Base-by-base conservation (phyloP, 2,113 vertebrate species). In the Microtus ochrogaster region DNA sequence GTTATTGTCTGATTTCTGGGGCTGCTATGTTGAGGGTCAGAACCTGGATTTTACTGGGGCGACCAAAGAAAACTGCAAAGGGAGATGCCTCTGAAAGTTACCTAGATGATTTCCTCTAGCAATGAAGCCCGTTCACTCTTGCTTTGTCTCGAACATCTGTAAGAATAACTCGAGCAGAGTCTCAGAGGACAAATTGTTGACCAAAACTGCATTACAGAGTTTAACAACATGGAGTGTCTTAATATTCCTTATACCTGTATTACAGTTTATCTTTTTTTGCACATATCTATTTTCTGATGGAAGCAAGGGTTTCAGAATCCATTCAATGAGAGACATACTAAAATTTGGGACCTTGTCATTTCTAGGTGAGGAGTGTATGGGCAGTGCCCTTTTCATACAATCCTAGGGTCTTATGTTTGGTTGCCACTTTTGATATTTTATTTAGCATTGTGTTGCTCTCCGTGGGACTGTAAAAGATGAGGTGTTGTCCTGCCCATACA, bases 291-390 rank as follows among this genome's bases (percentile, higher is more conserved):
- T 83, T 90, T 70, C 28, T 76, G 28, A 95, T 7, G 41, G n/a
- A 81, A 91, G 63, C 19, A 68, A 88, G 11, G 30, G 68, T 91
- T 97, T 89, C n/a, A 84, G 70, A 94, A 91, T n/a, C 24, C 1
- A 81, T 17, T 84, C 70, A 82, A 61, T 66, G 28, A 33, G n/a
- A 44, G 36, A 66, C 30, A 49, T 39, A 4, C 41, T 91, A 49
- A 41, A 49, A 73, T 72, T 52, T 83, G 44, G 81, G 70, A 30
- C 58, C 9, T 58, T 84, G 44, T 68, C 65, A 65, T 74, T 77
- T 68, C 16, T 22, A 66, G 24, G 14, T 39, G 17, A 24, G 12
- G 65, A 55, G 1, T 41, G 33, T 14, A 44, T 81, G 87, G 52
- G 55, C 24, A 28, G n/a, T 63, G 65, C 39, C 33, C 61, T 83